Percentiles rank a stretch among this genome's conserved stretches.
Conservation (phyloP, 2,113 vertebrate species). For the Anhinga rufa region DNA sequence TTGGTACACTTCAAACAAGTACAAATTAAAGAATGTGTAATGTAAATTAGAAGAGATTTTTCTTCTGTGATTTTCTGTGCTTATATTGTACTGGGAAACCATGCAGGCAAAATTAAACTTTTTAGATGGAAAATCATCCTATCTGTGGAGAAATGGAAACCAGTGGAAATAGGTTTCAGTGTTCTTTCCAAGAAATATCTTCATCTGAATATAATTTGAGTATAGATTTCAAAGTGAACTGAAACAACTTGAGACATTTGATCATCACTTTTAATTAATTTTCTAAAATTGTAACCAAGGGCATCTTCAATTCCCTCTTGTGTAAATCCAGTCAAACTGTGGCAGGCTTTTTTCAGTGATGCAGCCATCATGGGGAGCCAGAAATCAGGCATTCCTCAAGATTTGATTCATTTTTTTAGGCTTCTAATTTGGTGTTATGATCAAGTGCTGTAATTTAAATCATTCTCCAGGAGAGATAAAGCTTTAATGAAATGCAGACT, state of each 20-base stretch:
- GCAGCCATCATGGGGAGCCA: not conserved
- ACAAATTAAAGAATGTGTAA: not conserved
- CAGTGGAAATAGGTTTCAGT: not conserved
- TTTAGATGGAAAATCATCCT: not conserved
- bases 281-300: not conserved
- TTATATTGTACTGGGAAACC: not conserved
- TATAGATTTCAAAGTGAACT: not conserved
- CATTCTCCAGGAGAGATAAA: not conserved
- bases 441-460: not conserved
- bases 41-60: not conserved
- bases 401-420: not conserved
- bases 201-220: not conserved
- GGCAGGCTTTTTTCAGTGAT: not conserved
- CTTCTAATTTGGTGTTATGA: not conserved
- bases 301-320: not conserved
- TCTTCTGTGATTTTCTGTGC: not conserved
- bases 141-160: not conserved
- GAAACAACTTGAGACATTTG: not conserved
- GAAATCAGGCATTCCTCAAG: not conserved
- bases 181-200: not conserved
- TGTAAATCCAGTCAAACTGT: not conserved
- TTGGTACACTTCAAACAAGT: not conserved
- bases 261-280: not conserved
- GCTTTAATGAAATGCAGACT: not conserved
- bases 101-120: not conserved